Base-by-base conservation (phyloP, 1,140 invertebrate genomes). In the Limonius californicus region DNA sequence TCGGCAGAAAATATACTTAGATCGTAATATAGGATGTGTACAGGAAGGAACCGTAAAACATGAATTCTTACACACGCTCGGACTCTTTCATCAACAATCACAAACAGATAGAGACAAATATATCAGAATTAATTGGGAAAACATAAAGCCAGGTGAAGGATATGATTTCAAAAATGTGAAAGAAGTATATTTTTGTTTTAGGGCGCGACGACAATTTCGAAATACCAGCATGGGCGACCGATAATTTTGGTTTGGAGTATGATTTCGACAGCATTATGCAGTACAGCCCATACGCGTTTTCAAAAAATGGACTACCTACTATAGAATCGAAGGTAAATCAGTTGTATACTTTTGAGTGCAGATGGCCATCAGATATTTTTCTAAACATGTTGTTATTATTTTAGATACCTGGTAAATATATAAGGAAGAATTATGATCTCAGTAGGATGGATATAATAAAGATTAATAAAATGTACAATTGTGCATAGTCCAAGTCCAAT, bases 61-160 rank as follows among this genome's bases (percentile, higher is more conserved):
- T 68, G 92, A 95, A 74, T 74, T 95, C 64, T 87, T 94, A 81
- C 92, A 95, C 66, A 87, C 89, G 0, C 69, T 90, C 14, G 92
- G 92, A 0, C 94, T 95, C 74, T 82, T 90, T 70, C 93, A 95
- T 73, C 91, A 95, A 71, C 92, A 95, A 72, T 92, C 87, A 67
- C 81, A 91, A 19, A 81, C 78, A 20, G 92, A 95, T 65, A 77
- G 93, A 14, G 92, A 94, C 69, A 78, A 86, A 19, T 89, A 82
- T 70, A 85, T 95, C 0, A 78, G 71, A 3, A 84, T 94, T 16
- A 76, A 84, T 39, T 91, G 85, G 74, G 66, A 85, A 0, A 94
- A 95, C 72, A 87, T 95, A 12, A 79, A 83, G 68, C 68, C 73
- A 43, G 86, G 86, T 84, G 75, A 73, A 64, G 14, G 16, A 32